Evolutionary conservation across 2,888 invertebrate species (phyloP), one percentile per base, ranked within the genome.

Genomic region (Leucania comma): DNA sequence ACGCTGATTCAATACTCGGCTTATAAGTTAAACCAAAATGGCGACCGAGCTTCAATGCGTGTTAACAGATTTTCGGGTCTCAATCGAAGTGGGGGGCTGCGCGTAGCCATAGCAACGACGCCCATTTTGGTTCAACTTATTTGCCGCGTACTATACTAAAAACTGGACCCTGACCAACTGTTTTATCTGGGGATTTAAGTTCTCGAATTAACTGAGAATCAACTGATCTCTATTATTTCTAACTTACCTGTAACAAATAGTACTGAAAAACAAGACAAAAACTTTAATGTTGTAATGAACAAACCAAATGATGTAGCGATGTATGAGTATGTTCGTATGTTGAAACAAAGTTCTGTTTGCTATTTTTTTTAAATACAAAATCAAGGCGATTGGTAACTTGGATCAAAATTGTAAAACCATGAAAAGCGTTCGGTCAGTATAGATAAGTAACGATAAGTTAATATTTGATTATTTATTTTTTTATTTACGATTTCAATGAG

Each of bases 391-490:
- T 72, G 42, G 56, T 65, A 76, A 68, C 58, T 46, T 56, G 29
- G 1, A 46, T 57, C 53, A 62, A 75, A 72, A 69, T 56, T 54
- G n/a, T 32, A 42, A 62, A 29, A 57, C 57, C 57, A 53, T 53
- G 42, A 65, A 62, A 68, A 46, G 64, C 58, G 58, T 75, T 79
- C 68, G 85, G 85, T 84, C 85, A 84, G 83, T 85, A 82, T 78
- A 84, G 72, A 76, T 82, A 83, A 63, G 68, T 83, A 71, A 72
- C 61, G 24, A 67, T 85, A 84, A 79, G 80, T 78, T 83, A 78
- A 74, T 76, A 74, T 72, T 83, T 82, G 82, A 75, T 84, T 88
- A 87, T 88, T 87, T 88, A 87, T 87, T 87, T 68, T 72, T 79
- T 79, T 79, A 78, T 82, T 68, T 68, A 76, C 70, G 81, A 75